Conservation (phyloP, 1,140 invertebrate species). For the Scaptodrosophila lebanonensis region DNA sequence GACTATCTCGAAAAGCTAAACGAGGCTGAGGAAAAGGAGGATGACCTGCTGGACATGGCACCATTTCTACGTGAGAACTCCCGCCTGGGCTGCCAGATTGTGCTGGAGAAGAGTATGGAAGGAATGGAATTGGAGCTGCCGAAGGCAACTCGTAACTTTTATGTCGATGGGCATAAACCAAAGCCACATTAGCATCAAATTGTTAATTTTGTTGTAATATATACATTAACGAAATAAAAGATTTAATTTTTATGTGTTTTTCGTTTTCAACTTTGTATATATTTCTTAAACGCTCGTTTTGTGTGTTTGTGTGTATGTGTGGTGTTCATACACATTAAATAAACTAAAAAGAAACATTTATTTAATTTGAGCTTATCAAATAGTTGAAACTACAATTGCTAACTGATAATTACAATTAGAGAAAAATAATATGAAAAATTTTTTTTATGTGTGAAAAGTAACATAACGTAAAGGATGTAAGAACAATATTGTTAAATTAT, state of each 20-base stretch:
- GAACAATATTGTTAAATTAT: constrained; percentile 66
- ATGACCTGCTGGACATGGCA: constrained; percentile 98
- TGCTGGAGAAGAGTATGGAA: constrained; percentile 93
- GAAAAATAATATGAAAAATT: constrained; percentile 9
- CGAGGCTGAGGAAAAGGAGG: constrained; percentile 91
- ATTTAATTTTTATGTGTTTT: constrained; percentile 17
- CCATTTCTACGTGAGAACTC: constrained; percentile 98
- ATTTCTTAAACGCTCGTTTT: constrained; percentile 50
- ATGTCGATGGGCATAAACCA: constrained; percentile 98
- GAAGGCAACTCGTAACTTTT: constrained; percentile 96
- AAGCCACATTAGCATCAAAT: constrained; percentile 84
- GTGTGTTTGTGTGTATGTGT: constrained; percentile 31
- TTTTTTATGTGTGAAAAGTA: constrained; percentile 15
- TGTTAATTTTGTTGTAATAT: constrained; percentile 27
- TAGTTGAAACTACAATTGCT: constrained; percentile 50
- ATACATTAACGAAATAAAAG: constrained; percentile 19
- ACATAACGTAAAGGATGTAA: constrained; percentile 32
- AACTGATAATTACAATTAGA: constrained; percentile 47
- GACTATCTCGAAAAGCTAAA: constrained; percentile 88
- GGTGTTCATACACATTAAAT: constrained; percentile 50
- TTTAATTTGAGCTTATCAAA: constrained; percentile 67
- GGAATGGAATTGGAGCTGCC: constrained; percentile 93
- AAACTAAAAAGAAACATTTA: constrained; percentile 63
- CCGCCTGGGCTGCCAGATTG: constrained; percentile 96
- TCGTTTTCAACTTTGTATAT: constrained; percentile 58